A percentile compares a stretch with the other conserved stretches of the same genome.
Evolutionary conservation across 2,113 vertebrate species (phyloP).

Genomic region (Myotis yumanensis): DNA sequence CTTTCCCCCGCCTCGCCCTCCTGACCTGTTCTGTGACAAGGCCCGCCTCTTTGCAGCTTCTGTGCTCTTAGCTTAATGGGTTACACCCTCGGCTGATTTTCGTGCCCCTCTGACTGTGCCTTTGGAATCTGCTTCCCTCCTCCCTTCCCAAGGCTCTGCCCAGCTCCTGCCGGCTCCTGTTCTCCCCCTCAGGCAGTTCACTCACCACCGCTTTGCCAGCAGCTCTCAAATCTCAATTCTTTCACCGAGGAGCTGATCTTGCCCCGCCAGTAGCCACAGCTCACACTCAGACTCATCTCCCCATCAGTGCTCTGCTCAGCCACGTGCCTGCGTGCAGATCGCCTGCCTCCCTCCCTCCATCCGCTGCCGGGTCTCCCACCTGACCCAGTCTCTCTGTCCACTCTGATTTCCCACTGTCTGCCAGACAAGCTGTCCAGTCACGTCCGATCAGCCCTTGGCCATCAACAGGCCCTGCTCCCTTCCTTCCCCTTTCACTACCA

Average conservation of each 20-base stretch:
- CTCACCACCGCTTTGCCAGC: neutral
- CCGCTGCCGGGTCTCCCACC: neutral
- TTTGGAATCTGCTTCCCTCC: neutral
- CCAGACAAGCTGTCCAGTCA: neutral
- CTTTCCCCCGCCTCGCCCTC: neutral
- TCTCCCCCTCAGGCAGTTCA: neutral
- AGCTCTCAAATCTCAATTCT: neutral
- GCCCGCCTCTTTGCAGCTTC: neutral
- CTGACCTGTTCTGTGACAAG: fast-evolving
- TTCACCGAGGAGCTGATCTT: neutral
- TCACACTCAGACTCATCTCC: neutral
- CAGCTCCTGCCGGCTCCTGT: neutral
- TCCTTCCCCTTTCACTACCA: neutral
- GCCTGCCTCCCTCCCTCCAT: neutral
- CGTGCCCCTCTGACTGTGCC: neutral
- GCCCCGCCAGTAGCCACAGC: neutral
- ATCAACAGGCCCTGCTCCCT: neutral
- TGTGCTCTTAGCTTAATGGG: neutral
- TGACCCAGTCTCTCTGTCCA: neutral
- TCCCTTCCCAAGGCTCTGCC: neutral
- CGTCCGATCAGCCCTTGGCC: neutral
- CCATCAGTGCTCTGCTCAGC: neutral
- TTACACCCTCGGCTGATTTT: too few relatives aligned
- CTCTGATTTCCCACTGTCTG: neutral
- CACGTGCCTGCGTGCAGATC: fast-evolving